Evolutionary conservation across 2,113 vertebrate genomes (phyloP).

Genomic region (Lepisosteus osseus): DNA sequence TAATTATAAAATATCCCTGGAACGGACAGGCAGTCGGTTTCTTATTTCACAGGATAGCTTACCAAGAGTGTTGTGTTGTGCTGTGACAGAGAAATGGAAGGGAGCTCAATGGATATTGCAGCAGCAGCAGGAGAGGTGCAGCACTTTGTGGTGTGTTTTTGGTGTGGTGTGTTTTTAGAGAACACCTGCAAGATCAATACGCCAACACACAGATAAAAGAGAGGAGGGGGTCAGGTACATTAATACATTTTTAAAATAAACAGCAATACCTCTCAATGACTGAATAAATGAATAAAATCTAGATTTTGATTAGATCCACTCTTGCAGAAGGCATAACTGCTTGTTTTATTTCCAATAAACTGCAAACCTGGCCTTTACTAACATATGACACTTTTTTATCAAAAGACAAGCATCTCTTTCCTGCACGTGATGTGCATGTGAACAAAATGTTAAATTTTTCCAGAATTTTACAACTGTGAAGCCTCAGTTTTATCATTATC

Average conservation of each 20-base stretch:
- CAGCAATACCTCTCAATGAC: too few species aligned
- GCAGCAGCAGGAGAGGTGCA: conserved; percentile 33
- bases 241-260: too few species aligned
- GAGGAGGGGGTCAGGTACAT: conserved; percentile 16
- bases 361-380: conserved; percentile 12
- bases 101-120: conserved; percentile 25
- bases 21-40: too few species aligned
- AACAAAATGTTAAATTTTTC: conserved; percentile 34
- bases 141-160: conserved; percentile 40
- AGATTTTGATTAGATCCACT: too few species aligned
- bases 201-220: conserved; percentile 73
- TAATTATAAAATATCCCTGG: too few species aligned
- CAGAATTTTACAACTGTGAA: conserved; percentile 36
- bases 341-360: conserved; percentile 1
- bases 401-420: conserved; percentile 22
- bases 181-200: conserved; percentile 71
- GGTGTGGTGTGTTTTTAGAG: conserved; percentile 63
- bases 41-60: too few species aligned
- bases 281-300: too few species aligned
- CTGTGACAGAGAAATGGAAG: too few species aligned
- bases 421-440: conserved; percentile 22
- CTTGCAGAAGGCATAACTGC: too few species aligned
- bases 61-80: too few species aligned
- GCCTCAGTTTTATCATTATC: conserved; percentile 49
- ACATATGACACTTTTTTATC: conserved; percentile 29